These are phyloP conservation scores for Centrocercus urophasianus DNA, from an alignment of 2,113 vertebrate species.

Conservation along the genomic window DNA sequence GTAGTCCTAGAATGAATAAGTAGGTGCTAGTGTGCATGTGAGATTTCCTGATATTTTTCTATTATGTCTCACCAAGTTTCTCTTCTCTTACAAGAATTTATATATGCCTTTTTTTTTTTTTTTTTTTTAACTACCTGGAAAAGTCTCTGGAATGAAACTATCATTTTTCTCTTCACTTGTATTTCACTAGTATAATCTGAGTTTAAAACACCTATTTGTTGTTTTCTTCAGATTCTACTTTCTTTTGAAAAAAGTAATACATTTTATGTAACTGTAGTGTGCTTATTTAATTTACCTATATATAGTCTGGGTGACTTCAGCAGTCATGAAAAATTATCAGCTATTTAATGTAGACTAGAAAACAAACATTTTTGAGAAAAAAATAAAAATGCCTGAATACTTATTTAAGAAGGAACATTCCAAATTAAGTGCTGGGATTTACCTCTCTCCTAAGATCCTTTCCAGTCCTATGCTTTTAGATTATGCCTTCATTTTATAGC, in stretches of 20 bases:
- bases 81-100: not conserved
- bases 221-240: not conserved
- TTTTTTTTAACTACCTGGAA: not conserved
- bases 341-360: not conserved
- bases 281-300: not conserved
- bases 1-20: conserved; percentile 5
- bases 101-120: not conserved
- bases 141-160: not conserved
- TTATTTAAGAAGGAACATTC: not conserved
- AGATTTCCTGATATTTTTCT: conserved; percentile 39
- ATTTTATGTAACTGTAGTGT: not conserved
- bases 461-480: not conserved
- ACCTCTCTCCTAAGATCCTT: not conserved
- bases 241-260: not conserved
- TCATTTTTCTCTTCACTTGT: not conserved
- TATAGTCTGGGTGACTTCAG: not conserved
- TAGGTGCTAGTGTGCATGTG: not conserved
- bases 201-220: not conserved
- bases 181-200: not conserved
- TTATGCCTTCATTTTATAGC: not conserved
- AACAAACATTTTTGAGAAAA: accelerated
- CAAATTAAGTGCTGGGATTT: not conserved
- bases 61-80: not conserved
- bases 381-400: not conserved
- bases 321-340: not conserved